Evolutionary conservation across 1,140 invertebrate genomes (phyloP), one percentile per base, ranked within the genome.

Genomic region (Pogonus chalceus): DNA sequence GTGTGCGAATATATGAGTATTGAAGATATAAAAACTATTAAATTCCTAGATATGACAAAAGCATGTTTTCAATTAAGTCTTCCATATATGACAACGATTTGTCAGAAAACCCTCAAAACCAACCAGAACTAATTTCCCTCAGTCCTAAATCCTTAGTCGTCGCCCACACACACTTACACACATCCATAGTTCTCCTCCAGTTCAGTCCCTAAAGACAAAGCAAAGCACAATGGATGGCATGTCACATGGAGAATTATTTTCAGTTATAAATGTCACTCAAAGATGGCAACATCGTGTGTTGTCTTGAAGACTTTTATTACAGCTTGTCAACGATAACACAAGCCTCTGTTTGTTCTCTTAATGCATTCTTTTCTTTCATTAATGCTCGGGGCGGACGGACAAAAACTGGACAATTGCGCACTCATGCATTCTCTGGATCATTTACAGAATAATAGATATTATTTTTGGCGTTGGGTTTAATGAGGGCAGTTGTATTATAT

Each of bases 351-450:
- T 31, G 26, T 31, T 31, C 26, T 31, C 26, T 43, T 43, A 43
- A 43, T 43, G 37, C 37, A 43, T 43, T 43, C 37, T 18, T 43
- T 43, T 43, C 37, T 43, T 43, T 43, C 37, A 43, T 43, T 43
- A 43, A 43, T 43, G 37, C 3, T 3, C 9, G 18, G 37, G 37
- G 37, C 18, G 37, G 37, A 10, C 18, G 7, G 18, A 43, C 37
- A 43, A 43, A 43, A 43, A 43, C 37, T 43, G 4, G 26, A 4
- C 7, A 43, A 43, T 43, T 7, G 3, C 37, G 37, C 37, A 43
- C 18, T 43, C 37, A 18, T 12, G 37, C 18, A 16, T 43, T 16
- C 3, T 4, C 18, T 43, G 37, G 37, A 43, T 43, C 37, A 43
- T 43, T 43, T 43, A 43, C 37, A 43, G 18, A 43, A 43, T 43